Conservation (phyloP, 2,888 invertebrate species). For the Scaptomyza flava region DNA sequence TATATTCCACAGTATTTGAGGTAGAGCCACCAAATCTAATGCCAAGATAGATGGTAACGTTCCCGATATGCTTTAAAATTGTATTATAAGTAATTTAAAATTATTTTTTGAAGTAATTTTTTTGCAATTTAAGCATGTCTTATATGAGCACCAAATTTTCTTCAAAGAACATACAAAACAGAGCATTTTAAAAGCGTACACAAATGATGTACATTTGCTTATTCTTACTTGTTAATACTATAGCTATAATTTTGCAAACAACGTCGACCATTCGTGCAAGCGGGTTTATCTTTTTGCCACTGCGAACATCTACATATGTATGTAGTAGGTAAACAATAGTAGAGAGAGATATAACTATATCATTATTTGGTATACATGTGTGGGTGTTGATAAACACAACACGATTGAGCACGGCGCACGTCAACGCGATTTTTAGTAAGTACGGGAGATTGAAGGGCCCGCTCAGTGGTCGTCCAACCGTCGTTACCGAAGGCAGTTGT, state of each 20-base stretch:
- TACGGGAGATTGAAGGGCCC: conserved; percentile 13
- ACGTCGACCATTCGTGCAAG: conserved; percentile 34
- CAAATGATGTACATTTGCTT: not conserved
- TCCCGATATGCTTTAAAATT: too few species aligned
- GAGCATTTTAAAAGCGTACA: not conserved
- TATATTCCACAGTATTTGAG: too few species aligned
- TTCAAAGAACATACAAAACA: not conserved
- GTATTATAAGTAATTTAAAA: too few species aligned
- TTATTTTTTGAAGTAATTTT: too few species aligned
- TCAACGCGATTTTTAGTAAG: conserved; percentile 42
- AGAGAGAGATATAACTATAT: not conserved
- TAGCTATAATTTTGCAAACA: conserved; percentile 36
- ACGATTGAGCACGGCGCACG: conserved; percentile 38
- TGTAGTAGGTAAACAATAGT: conserved; percentile 12
- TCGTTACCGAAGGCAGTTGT: conserved; percentile 50
- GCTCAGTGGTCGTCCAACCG: conserved; percentile 65
- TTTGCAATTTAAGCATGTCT: too few species aligned
- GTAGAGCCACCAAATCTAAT: too few species aligned
- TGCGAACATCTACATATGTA: conserved; percentile 24
- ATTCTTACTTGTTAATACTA: conserved; percentile 18
- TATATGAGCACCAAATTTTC: too few species aligned
- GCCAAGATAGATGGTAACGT: too few species aligned
- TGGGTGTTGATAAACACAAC: conserved; percentile 44
- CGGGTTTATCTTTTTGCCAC: conserved; percentile 40
- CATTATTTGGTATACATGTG: conserved; percentile 1